These are phyloP conservation scores for Kryptolebias ocellatus DNA, from an alignment of 2,797 vertebrate genomes.

Conservation along the genomic window DNA sequence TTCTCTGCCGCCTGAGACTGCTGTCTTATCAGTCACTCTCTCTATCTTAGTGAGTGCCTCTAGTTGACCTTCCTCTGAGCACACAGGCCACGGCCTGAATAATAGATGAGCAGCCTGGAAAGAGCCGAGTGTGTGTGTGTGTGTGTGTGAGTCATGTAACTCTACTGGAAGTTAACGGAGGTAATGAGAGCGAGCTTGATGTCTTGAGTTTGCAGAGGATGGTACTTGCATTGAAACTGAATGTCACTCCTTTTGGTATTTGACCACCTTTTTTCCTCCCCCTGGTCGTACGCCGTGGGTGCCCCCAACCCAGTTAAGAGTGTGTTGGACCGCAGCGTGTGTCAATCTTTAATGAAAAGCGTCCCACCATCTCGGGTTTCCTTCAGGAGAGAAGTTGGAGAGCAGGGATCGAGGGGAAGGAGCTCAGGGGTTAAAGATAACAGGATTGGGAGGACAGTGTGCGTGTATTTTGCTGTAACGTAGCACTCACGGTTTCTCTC, in stretches of 20 bases:
- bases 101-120: constrained; percentile 76
- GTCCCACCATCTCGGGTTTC: constrained; percentile 75
- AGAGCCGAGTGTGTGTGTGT: constrained; percentile 25
- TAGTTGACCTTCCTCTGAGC: constrained; percentile 76
- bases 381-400: constrained; percentile 65
- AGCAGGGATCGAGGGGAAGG: constrained; percentile 54
- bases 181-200: constrained; percentile 35
- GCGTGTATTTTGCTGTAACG: constrained; percentile 66
- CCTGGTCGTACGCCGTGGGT: background rate
- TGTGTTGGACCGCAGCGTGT: constrained; percentile 44
- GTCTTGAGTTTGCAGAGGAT: constrained; percentile 17
- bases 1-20: constrained; percentile 2
- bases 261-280: background rate
- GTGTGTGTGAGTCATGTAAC: constrained; percentile 36
- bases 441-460: constrained; percentile 60
- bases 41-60: constrained; percentile 69
- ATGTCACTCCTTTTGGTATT: background rate
- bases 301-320: constrained; percentile 12
- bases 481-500: constrained; percentile 53
- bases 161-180: constrained; percentile 44
- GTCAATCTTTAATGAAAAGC: constrained; percentile 85
- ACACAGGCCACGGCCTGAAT: constrained; percentile 73
- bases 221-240: constrained; percentile 28
- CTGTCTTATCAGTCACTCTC: constrained; percentile 61
- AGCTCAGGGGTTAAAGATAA: constrained; percentile 76